Conservation (phyloP, 2,113 vertebrate genomes). For the Apteryx mantelli region DNA sequence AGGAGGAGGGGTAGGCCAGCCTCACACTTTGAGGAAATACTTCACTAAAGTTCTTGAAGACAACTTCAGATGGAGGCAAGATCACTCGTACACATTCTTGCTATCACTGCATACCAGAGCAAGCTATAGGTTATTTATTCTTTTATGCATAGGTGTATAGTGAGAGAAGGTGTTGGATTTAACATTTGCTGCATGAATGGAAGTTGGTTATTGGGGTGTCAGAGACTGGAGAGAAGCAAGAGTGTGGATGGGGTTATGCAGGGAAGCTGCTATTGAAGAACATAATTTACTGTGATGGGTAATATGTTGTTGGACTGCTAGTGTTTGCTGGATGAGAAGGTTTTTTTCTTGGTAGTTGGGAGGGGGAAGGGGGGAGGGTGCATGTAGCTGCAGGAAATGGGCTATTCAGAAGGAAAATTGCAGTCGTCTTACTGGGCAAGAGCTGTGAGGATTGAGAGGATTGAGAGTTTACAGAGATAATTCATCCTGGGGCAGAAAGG, state of each 20-base stretch:
- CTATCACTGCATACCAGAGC: not conserved
- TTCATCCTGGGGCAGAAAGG: slow-evolving; percentile 47
- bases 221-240: not conserved
- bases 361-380: not conserved
- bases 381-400: slow-evolving; percentile 30
- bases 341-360: not conserved
- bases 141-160: rapidly evolving
- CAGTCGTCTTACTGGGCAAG: slow-evolving; percentile 24
- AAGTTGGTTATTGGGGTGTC: not conserved
- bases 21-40: not conserved
- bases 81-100: not conserved
- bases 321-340: not conserved
- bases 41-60: not conserved
- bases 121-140: not conserved
- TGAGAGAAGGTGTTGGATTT: not conserved
- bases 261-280: not conserved
- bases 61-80: not conserved
- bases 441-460: slow-evolving; percentile 31
- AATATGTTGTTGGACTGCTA: not conserved
- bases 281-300: not conserved
- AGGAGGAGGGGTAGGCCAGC: not conserved
- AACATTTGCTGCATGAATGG: not conserved
- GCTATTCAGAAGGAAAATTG: slow-evolving; percentile 51
- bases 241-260: not conserved
- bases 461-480: slow-evolving; percentile 36